Evolutionary conservation across 1,140 invertebrate genomes (phyloP), one percentile per base, ranked within the genome.

Genomic region (Nomia melanderi): DNA sequence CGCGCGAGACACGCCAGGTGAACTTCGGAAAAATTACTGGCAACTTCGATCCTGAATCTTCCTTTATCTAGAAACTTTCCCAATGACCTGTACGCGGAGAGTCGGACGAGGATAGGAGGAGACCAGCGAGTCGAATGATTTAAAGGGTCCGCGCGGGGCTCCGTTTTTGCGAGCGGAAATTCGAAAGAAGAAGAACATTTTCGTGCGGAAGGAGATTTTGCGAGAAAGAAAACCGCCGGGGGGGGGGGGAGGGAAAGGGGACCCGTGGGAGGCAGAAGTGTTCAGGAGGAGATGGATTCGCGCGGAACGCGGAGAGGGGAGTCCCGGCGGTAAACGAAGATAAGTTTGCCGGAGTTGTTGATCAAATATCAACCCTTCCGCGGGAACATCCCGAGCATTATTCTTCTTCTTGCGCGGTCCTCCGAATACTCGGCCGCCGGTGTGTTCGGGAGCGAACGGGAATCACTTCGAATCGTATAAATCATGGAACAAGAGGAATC

Each of bases 11-110:
- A 20, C n/a, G 47, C 4, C 47, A 17, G 47, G 20, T n/a, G 47
- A 50, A 50, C 47, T 50, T 50, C n/a, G 20, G 47, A 50, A 50
- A 50, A 50, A 50, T 50, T 50, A 50, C 47, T 17, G 47, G n/a
- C 47, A 50, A 50, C 47, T 50, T 50, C n/a, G 47, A 50, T 50
- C 47, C 47, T 50, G 47, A 20, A n/a, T 50, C 47, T 20, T 50
- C 20, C 47, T 20, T 50, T 50, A 50, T 50, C 47, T 50, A 20
- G 47, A 50, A 50, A 50, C 47, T 50, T 50, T 50, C 47, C 47
- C 20, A 50, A n/a, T 50, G 47, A 50, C 47, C 47, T n/a, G 47
- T 50, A 50, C n/a, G 2, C 20, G 2, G 20, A 17, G 47, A 23
- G 2, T 7, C 41, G 47, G n/a, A 17, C 6, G n/a, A n/a, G 47